A percentile compares a stretch with the other conserved stretches of the same genome.
Evolutionary conservation across 2,113 vertebrate species (phyloP).

Genomic region (Erythrocercus mccallii): DNA sequence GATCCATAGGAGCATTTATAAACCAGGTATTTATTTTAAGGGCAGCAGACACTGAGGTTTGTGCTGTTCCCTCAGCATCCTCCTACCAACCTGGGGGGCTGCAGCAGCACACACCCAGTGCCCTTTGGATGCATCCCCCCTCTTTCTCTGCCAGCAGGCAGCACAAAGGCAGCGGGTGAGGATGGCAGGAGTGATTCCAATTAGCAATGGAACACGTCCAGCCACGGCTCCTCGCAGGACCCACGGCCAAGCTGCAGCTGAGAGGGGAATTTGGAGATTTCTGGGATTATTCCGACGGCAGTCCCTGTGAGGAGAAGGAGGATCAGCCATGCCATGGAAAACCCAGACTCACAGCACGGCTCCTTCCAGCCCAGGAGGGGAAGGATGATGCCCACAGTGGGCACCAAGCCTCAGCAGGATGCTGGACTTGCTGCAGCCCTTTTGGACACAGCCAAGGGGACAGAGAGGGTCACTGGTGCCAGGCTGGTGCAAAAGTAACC

Average conservation of each 20-base stretch:
- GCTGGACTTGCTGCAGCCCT: accelerated
- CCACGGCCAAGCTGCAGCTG: not conserved
- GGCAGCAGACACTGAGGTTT: not conserved
- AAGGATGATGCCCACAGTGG: not conserved
- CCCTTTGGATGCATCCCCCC: accelerated
- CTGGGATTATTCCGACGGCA: not conserved
- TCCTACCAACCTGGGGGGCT: not conserved
- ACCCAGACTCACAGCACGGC: accelerated
- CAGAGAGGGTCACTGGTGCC: not conserved
- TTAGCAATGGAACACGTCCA: not conserved
- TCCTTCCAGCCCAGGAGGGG: not conserved
- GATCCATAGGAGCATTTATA: not conserved
- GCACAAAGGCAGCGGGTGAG: not conserved
- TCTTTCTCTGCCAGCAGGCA: not conserved
- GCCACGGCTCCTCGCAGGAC: not conserved
- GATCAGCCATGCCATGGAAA: not conserved
- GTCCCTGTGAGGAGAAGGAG: not conserved
- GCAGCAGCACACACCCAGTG: not conserved
- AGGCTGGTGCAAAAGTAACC: not conserved
- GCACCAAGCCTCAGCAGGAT: not conserved
- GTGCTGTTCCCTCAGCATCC: not conserved
- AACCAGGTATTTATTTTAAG: not conserved
- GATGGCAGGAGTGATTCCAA: not conserved
- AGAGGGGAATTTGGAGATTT: not conserved
- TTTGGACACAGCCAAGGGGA: not conserved